Evolutionary conservation across 2,888 invertebrate species (phyloP).

Genomic region (Macroteleia sp.): DNA sequence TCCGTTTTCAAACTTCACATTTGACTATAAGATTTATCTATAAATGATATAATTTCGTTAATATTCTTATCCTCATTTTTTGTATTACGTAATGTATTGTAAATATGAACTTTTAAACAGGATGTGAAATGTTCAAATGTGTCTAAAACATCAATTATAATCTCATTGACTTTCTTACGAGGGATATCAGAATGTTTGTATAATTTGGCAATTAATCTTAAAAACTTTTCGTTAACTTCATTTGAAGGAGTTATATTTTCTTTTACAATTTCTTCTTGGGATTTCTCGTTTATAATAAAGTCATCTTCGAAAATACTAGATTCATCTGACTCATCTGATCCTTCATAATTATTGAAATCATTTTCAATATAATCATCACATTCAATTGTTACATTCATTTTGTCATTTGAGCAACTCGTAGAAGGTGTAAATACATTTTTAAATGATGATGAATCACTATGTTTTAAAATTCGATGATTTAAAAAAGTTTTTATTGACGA

Average conservation of each 20-base stretch:
- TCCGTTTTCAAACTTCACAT: slow-evolving; percentile 27
- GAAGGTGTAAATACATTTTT: neutral
- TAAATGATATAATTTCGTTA: neutral
- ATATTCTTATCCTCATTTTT: neutral
- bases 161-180: slow-evolving; percentile 26
- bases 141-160: slow-evolving; percentile 16
- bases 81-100: neutral
- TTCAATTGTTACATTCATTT: neutral
- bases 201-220: slow-evolving; percentile 20
- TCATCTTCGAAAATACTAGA: slow-evolving; percentile 4
- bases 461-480: neutral
- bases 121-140: neutral
- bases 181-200: slow-evolving; percentile 39
- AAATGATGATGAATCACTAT: neutral
- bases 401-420: neutral
- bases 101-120: neutral
- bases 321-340: slow-evolving; percentile 3
- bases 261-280: neutral
- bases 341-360: neutral
- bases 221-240: neutral
- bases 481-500: slow-evolving; percentile 2
- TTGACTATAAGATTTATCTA: neutral
- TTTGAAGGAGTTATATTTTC: neutral
- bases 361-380: slow-evolving; percentile 6
- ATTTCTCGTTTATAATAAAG: neutral